Evolutionary conservation across 2,888 invertebrate species (phyloP), one percentile per base, ranked within the genome.

Genomic region (Carpatolechia fugitivella): DNA sequence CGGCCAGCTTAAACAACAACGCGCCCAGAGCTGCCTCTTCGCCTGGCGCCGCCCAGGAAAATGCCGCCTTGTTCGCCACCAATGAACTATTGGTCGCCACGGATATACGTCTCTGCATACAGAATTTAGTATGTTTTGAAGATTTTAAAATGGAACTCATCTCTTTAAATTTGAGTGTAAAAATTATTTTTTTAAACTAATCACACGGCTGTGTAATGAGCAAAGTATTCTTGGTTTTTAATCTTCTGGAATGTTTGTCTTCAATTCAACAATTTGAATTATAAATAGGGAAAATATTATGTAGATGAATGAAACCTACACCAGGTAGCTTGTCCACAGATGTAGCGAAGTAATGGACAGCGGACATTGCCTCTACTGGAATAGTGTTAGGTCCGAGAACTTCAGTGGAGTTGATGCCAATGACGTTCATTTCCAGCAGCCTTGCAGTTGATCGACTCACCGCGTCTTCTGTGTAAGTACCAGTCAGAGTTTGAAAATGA

Each of bases 331-430:
- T 78, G 0, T 82, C 80, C 1, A 78, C 60, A 40, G 69, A 31
- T 0, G 69, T 52, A 1, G 85, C 85, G 65, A 85, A 86, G 71
- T 84, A 84, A 52, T 79, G 82, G 1, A 86, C 80, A 1, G 85
- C 80, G 0, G 82, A 77, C 7, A 86, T 59, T 0, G 82, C 80
- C 54, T 84, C 84, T 0, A 72, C 74, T 0, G 86, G 80, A 18
- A 62, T 41, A 0, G 78, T 66, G 10, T 59, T 48, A 0, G 78
- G 69, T 0, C 77, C 78, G 52, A 86, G 72, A 60, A 75, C 63
- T 24, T 82, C 78, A 35, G 70, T 52, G 1, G 86, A 86, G 20
- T 61, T 66, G 14, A 57, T 62, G 1, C 60, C 61, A 3, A 58
- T 62, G n/a, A 20, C n/a, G 8, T 41, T 3, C 7, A 13, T 1